Evolutionary conservation across 1,140 invertebrate species (phyloP).

Genomic region (Zaprionus ornatus): DNA sequence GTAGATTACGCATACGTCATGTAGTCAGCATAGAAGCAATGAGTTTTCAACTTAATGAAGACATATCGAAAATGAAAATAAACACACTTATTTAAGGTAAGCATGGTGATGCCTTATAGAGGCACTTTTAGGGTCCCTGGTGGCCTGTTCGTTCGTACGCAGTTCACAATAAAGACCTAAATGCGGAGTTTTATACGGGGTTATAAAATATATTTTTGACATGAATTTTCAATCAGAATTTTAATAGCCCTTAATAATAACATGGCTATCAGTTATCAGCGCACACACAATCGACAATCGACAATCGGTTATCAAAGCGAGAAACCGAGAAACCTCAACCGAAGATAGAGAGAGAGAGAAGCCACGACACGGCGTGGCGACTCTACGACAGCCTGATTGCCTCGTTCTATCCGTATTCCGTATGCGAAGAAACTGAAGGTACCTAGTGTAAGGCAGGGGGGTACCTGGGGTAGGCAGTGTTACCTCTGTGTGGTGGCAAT

Average conservation of each 20-base stretch:
- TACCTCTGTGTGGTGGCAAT: constrained; percentile 79
- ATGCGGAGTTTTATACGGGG: constrained; percentile 65
- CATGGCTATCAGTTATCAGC: constrained; percentile 81
- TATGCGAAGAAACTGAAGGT: neutral
- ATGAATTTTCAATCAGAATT: constrained; percentile 84
- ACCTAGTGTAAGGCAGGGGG: neutral
- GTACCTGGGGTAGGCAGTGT: neutral
- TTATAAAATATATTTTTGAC: constrained; percentile 83
- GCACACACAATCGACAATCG: constrained; percentile 47
- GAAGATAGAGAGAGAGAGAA: neutral
- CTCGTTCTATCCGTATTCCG: neutral
- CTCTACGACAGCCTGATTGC: neutral
- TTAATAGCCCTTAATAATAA: constrained; percentile 83
- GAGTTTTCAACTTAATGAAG: neutral
- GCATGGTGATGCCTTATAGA: neutral
- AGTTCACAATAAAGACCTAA: constrained; percentile 66
- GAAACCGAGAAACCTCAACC: constrained; percentile 26
- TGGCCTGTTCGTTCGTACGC: neutral
- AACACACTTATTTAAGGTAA: neutral
- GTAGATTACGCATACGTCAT: constrained; percentile 36
- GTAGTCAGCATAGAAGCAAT: constrained; percentile 7
- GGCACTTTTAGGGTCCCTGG: neutral
- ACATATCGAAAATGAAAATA: neutral
- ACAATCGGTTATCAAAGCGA: constrained; percentile 71
- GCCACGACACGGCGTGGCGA: neutral